phyloP scores from a whole-genome alignment of 2,113 vertebrate genomes.

The Salvelinus namaycush region DNA sequence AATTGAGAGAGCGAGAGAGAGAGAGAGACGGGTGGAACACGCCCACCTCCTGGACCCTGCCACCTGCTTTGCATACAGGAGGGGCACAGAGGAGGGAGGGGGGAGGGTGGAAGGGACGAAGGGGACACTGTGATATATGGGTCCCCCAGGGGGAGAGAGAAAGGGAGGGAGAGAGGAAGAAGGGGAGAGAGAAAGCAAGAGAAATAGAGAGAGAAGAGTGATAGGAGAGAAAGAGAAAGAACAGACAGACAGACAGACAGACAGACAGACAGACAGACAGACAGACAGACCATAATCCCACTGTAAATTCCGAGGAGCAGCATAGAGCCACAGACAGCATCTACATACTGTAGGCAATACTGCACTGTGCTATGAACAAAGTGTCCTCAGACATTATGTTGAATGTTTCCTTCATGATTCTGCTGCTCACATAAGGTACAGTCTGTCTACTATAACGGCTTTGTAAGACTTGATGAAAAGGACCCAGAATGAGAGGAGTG shows the following conservation, averaged over 20 bases:
- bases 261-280: constrained; percentile 5
- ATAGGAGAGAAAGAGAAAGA: neutral
- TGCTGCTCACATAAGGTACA: neutral
- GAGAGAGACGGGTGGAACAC: neutral
- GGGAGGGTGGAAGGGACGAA: neutral
- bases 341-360: neutral
- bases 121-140: neutral
- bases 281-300: neutral
- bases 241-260: too few species aligned
- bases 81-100: neutral
- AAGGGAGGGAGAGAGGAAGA: neutral
- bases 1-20: neutral
- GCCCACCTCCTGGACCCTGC: too few species aligned
- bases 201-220: neutral
- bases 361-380: neutral
- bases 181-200: neutral
- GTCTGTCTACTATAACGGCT: neutral
- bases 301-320: too few species aligned
- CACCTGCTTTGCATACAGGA: too few species aligned
- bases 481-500: constrained; percentile 13
- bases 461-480: neutral
- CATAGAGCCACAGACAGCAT: neutral
- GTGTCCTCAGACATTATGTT: neutral
- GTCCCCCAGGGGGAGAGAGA: neutral
- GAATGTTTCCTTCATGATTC: neutral